phyloP scores from a whole-genome alignment of 30 jellyfish, hydroid and myxozoan species.

The Aurelia aurita complex sp. Pacific region DNA sequence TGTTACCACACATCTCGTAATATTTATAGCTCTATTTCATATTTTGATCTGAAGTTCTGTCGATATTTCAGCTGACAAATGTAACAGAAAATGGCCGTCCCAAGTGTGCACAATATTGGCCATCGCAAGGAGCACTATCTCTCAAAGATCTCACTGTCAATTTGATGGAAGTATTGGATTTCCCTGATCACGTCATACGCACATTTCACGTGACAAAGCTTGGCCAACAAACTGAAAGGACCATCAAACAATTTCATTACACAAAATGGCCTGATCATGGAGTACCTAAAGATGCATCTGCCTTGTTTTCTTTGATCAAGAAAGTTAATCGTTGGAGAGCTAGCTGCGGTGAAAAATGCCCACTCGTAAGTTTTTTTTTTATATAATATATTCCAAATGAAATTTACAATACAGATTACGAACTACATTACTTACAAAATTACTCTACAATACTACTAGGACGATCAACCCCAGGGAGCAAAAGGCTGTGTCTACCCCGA shows the following conservation, averaged over 20 bases:
- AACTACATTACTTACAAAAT: no score
- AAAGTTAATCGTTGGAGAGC: constrained; percentile 90
- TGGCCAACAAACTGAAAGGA: constrained; percentile 89
- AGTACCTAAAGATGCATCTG: constrained; percentile 90
- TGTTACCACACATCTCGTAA: no score
- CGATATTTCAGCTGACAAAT: constrained; percentile 72
- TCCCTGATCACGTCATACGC: constrained; percentile 85
- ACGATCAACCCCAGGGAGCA: no score
- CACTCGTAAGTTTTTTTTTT: constrained; percentile 42
- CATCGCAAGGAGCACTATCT: constrained; percentile 80
- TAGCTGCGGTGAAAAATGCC: constrained; percentile 21
- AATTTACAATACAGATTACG: no score
- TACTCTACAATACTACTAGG: no score
- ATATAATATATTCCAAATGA: no score
- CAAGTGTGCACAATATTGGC: constrained; percentile 98
- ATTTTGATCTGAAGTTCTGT: no score
- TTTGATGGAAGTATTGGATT: constrained; percentile 68
- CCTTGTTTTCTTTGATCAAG: constrained; percentile 77
- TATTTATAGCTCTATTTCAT: no score
- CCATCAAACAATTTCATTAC: constrained; percentile 89
- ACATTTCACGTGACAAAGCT: constrained; percentile 83
- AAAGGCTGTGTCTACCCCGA: no score
- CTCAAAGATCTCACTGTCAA: constrained; percentile 74
- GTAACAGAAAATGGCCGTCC: constrained; percentile 89
- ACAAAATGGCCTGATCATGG: constrained; percentile 99